phyloP scores from a whole-genome alignment of 2,113 vertebrate species.

The Psephotus haematonotus region DNA sequence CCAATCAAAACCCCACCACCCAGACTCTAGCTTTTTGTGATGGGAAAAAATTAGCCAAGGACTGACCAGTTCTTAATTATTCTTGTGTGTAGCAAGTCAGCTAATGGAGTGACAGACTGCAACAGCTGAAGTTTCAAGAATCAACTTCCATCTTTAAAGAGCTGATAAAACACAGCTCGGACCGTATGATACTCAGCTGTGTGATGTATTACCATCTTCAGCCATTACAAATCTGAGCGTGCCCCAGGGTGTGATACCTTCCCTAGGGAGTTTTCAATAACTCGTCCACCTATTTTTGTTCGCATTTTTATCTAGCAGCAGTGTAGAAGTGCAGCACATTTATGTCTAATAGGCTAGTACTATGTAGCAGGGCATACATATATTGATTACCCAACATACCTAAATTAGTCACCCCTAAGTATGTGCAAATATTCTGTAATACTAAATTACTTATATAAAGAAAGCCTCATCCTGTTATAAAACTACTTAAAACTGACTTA shows the following conservation, averaged over 20 bases:
- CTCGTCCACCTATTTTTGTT: background rate
- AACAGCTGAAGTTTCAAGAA: background rate
- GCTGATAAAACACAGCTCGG: background rate
- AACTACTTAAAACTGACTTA: background rate
- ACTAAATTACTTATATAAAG: background rate
- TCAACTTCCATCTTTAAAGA: background rate
- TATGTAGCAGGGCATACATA: background rate
- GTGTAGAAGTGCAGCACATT: background rate
- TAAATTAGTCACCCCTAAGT: background rate
- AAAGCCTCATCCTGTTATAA: background rate
- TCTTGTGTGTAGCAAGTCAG: background rate
- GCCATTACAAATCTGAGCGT: background rate
- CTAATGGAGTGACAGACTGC: background rate
- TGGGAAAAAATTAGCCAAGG: background rate
- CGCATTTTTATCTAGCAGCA: background rate
- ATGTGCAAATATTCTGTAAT: background rate
- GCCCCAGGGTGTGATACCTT: background rate
- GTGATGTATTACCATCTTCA: background rate
- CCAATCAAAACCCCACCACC: background rate
- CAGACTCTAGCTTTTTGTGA: background rate
- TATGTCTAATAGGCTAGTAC: background rate
- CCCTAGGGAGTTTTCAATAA: background rate
- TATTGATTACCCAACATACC: background rate
- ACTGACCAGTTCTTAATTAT: background rate
- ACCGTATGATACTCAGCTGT: background rate